Base-by-base conservation (phyloP, 2,113 vertebrate genomes). In the Microcebus tavaratra region DNA sequence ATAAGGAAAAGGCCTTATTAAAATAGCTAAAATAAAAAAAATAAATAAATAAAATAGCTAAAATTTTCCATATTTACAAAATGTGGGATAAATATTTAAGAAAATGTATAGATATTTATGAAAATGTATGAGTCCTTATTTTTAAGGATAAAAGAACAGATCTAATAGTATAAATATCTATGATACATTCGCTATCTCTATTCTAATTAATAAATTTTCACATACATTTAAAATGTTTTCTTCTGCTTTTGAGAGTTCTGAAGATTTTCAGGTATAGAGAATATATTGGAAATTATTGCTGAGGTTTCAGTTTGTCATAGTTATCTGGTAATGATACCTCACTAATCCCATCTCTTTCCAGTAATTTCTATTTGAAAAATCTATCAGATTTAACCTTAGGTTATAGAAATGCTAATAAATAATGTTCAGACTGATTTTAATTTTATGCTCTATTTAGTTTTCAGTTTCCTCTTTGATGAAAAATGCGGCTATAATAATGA, bases 401-500 rank as follows among this genome's bases (percentile, higher is more conserved):
- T 75, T 80, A 8, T n/a, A 85, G 42, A 84, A 95, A 84, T 84
- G 53, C 50, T 92, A 45, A 15, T 39, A 57, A 17, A 12, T 72
- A 31, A 27, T n/a, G 25, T 83, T 34, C 14, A 95, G 86, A 67
- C 89, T 98, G 91, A 98, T 48, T 70, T 78, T n/a, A 94, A 98
- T 45, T 65, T 67, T n/a, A 67, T 50, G 31, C 13, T 95, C 48
- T 31, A 0, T 97, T 98, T 97, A 99, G 99, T 99, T 97, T 99
- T 99, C 85, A 99, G 98, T 83, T 99, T 99, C 98, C 99, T 99
- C 96, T 99, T 99, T 95, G 99, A 99, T 90, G 99, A 99, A 83
- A 99, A 99, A 90, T 99, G 99, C 95, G 99, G 99, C 72, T 99
- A 99, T 98, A 99, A 99, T 88, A 98, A 97, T 0, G 99, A 99